A percentile compares a stretch with the other conserved stretches of the same genome.
phyloP scores from a whole-genome alignment of 2,797 vertebrate species.

The Mormyrops attenuatus region DNA sequence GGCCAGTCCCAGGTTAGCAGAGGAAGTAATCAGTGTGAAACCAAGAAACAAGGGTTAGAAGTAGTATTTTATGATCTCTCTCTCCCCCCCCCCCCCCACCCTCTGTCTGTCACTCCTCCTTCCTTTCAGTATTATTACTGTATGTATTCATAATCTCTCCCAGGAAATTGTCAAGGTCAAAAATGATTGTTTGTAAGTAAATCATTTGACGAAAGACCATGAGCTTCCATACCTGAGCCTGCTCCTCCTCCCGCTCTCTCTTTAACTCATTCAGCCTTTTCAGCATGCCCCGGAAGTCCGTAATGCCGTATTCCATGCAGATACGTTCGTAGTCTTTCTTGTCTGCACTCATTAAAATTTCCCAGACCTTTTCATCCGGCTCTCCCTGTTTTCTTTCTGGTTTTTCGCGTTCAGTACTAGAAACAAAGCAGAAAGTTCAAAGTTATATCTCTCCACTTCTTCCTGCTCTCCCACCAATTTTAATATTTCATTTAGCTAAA shows the following conservation, averaged over 20 bases:
- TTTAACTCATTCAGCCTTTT: conserved; percentile 73
- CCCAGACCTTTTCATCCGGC: conserved; percentile 68
- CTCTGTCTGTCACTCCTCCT: not conserved
- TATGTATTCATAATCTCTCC: not conserved
- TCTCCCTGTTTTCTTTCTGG: conserved; percentile 51
- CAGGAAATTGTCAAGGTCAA: not conserved
- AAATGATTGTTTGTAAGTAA: not conserved
- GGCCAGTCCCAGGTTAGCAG: not conserved
- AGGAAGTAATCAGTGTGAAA: not conserved
- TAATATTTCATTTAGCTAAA: not conserved
- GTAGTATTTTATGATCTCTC: not conserved
- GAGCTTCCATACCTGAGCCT: conserved; percentile 55
- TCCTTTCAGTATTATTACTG: not conserved
- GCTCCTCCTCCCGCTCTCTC: conserved; percentile 62
- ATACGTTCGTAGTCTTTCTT: conserved; percentile 78
- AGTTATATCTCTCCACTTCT: not conserved
- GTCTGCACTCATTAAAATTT: conserved; percentile 72
- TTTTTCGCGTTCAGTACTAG: not conserved
- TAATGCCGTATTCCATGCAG: conserved; percentile 73
- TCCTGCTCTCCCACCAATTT: not conserved
- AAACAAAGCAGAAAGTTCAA: not conserved
- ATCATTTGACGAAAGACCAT: not conserved
- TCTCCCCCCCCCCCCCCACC: rapidly evolving
- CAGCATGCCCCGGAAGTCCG: conserved; percentile 79
- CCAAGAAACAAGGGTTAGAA: not conserved